phyloP scores from a whole-genome alignment of 2,113 vertebrate genomes.

The Plestiodon gilberti region DNA sequence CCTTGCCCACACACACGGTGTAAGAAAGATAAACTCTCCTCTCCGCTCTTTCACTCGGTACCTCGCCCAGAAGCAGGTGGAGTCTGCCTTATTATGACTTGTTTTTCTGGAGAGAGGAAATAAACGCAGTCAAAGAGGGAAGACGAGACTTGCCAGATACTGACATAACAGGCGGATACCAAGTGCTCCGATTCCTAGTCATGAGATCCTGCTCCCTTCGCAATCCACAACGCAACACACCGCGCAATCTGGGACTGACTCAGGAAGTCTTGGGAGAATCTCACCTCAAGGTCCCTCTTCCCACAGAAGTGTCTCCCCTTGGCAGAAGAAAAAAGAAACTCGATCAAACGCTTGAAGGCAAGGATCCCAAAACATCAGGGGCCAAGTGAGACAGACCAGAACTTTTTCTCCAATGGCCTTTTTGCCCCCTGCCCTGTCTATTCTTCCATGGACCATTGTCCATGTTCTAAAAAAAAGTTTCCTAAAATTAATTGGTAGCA shows the following conservation, averaged over 20 bases:
- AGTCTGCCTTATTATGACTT: neutral
- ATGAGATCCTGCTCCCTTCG: neutral
- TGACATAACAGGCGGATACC: neutral
- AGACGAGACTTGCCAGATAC: neutral
- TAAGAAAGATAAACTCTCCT: too few species aligned
- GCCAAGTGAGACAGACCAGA: too few species aligned
- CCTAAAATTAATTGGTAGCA: too few species aligned
- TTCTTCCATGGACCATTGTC: too few species aligned
- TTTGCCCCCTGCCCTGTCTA: too few species aligned
- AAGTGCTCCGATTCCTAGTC: neutral
- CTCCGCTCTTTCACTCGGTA: neutral
- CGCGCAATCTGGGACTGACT: neutral
- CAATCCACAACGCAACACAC: rapidly evolving
- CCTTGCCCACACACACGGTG: neutral
- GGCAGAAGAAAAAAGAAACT: neutral
- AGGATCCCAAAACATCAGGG: too few species aligned
- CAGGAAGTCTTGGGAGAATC: neutral
- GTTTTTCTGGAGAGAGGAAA: neutral
- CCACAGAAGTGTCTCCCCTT: neutral
- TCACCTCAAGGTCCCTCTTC: neutral
- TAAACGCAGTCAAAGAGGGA: neutral
- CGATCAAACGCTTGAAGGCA: neutral
- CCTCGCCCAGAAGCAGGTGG: neutral
- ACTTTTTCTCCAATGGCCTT: too few species aligned
- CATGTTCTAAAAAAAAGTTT: too few species aligned